These are phyloP conservation scores for Dynastes hyllus DNA, from an alignment of 2,888 invertebrate genomes.

Conservation along the genomic window DNA sequence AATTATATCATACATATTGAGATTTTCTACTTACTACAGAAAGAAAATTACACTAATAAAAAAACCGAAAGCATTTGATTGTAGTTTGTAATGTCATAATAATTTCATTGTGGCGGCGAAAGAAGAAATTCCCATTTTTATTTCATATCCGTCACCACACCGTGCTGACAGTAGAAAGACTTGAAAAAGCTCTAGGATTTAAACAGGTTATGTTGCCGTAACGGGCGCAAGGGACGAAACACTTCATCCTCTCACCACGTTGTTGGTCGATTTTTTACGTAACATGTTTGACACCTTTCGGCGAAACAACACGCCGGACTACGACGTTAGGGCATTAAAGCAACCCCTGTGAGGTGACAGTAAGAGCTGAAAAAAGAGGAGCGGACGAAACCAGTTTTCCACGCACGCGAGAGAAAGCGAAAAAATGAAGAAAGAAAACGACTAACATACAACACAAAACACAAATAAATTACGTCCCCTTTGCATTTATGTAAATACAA, in stretches of 20 bases:
- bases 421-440: conserved; percentile 14
- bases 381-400: not conserved
- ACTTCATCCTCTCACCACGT: conserved; percentile 6
- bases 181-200: conserved; percentile 1
- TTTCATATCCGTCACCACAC: conserved; percentile 12
- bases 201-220: conserved; percentile 5
- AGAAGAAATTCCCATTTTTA: not conserved
- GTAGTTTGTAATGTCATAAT: no score
- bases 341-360: conserved; percentile 15
- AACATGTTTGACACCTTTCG: conserved; percentile 35
- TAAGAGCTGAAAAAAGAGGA: not conserved
- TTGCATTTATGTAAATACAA: conserved; percentile 48
- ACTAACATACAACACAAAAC: conserved; percentile 29
- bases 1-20: no score
- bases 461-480: conserved; percentile 42
- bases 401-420: not conserved
- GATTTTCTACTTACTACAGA: no score
- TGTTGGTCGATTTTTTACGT: conserved; percentile 26
- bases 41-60: no score
- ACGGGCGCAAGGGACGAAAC: conserved; percentile 1
- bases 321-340: conserved; percentile 27
- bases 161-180: not conserved
- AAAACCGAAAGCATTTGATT: no score
- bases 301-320: conserved; percentile 11
- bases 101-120: not conserved